phyloP scores from a whole-genome alignment of 2,113 vertebrate genomes.

The Oreochromis tanganicae region DNA sequence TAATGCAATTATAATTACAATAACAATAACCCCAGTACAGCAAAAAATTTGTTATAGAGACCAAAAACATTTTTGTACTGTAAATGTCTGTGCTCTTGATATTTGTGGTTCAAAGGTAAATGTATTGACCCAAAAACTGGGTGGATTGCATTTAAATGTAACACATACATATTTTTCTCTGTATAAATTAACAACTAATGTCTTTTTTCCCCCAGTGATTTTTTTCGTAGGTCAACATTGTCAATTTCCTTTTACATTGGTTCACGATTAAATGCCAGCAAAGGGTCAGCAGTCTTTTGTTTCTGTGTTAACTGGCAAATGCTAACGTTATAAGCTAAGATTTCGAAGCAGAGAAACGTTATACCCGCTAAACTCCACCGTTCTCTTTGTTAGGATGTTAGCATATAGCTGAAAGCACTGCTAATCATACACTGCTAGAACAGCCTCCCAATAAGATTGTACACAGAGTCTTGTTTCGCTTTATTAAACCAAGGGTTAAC shows the following conservation, averaged over 20 bases:
- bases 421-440: neutral
- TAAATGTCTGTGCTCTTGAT: neutral
- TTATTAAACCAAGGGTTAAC: neutral
- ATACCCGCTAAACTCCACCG: fast-evolving
- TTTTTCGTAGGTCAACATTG: neutral
- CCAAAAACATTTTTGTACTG: neutral
- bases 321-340: neutral
- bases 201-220: neutral
- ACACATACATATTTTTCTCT: neutral
- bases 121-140: too few species aligned
- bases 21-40: neutral
- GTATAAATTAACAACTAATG: neutral
- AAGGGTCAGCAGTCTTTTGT: neutral
- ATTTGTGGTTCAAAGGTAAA: neutral
- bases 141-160: neutral
- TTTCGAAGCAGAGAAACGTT: neutral
- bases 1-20: neutral
- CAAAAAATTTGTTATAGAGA: neutral
- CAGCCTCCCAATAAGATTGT: neutral
- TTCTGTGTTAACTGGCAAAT: neutral
- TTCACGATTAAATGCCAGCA: neutral
- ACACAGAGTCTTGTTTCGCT: neutral
- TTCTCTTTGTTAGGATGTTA: neutral
- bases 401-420: neutral
- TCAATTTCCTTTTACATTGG: neutral